phyloP scores from a whole-genome alignment of 2,797 vertebrate genomes.

The Fundulus diaphanus region DNA sequence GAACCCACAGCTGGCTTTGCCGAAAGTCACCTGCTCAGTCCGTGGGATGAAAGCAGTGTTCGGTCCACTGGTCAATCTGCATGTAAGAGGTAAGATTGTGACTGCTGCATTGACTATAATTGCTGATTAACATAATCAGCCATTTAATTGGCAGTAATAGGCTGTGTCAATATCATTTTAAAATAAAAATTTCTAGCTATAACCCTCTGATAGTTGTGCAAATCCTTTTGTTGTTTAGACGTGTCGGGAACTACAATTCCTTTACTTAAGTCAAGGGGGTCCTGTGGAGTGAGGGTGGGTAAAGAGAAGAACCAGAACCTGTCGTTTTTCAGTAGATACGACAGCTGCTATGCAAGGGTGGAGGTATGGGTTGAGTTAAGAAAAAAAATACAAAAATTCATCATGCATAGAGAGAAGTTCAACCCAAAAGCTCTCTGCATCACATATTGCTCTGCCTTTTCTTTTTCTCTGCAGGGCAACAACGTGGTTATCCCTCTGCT shows the following conservation, averaged over 20 bases:
- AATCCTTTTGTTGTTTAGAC: conserved; percentile 39
- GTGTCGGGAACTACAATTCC: conserved; percentile 30
- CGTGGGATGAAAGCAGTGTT: conserved; percentile 67
- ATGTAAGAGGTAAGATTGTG: conserved; percentile 57
- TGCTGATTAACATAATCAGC: background rate
- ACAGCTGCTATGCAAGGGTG: conserved; percentile 68
- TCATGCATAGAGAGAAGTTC: background rate
- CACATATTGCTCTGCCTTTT: background rate
- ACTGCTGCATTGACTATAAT: background rate
- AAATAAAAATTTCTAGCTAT: too few species aligned
- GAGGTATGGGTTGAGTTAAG: conserved; percentile 50
- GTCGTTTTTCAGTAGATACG: conserved; percentile 65
- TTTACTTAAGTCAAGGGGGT: conserved; percentile 36
- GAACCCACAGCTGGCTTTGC: conserved; percentile 40
- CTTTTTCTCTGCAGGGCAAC: conserved; percentile 54
- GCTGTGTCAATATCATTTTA: background rate
- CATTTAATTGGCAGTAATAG: background rate
- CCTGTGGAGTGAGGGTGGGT: conserved; percentile 64
- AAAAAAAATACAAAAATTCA: background rate
- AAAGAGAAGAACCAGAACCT: conserved; percentile 45
- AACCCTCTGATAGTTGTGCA: background rate
- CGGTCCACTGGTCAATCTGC: conserved; percentile 61
- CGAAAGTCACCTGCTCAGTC: conserved; percentile 66
- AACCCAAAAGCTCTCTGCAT: background rate
- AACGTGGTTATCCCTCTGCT: conserved; percentile 62